Base-by-base conservation (phyloP, 2,797 vertebrate genomes). In the Buphagus erythrorhynchus region DNA sequence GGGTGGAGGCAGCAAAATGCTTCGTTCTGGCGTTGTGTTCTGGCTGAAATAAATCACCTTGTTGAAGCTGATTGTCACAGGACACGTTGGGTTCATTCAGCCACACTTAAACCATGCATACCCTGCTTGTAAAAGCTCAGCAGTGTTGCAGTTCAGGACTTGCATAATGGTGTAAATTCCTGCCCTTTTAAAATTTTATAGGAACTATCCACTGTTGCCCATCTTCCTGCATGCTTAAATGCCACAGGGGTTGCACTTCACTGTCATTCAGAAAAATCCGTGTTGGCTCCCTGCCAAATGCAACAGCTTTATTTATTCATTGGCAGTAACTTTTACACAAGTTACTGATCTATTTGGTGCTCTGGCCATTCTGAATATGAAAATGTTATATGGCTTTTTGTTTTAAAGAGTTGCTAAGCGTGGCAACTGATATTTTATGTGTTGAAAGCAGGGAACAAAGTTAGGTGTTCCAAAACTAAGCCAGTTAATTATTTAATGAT, bases 51-150 rank as follows among this genome's bases (percentile, higher is more conserved):
- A 93, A 93, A 88, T 55, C 16, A 21, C 28, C 38, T 51, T 4
- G 13, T 24, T 59, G 82, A 78, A 88, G 73, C 54, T 26, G 75
- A 35, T 36, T 62, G n/a, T 40, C 84, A 33, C 33, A 20, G 79
- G 51, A 38, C 5, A 22, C 11, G 21, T 7, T 77, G 81, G 78
- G 67, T 72, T 93, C 54, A 10, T 66, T 72, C 62, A 35, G 65
- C 58, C 57, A 31, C 54, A 2, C 48, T 63, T 19, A 18, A 3
- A 45, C 52, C 29, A 1, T 0, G 1, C 9, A 0, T 1, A 28
- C 24, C 42, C 22, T 5, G 35, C 63, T 45, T 40, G 71, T 57
- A n/a, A 43, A 76, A 49, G 52, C 45, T 42, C 29, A 61, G 29
- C 68, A 62, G 61, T 0, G 0, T 7, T 1, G 15, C 8, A 25